phyloP scores from a whole-genome alignment of 2,888 invertebrate species.

The Hypomecis atomaria region DNA sequence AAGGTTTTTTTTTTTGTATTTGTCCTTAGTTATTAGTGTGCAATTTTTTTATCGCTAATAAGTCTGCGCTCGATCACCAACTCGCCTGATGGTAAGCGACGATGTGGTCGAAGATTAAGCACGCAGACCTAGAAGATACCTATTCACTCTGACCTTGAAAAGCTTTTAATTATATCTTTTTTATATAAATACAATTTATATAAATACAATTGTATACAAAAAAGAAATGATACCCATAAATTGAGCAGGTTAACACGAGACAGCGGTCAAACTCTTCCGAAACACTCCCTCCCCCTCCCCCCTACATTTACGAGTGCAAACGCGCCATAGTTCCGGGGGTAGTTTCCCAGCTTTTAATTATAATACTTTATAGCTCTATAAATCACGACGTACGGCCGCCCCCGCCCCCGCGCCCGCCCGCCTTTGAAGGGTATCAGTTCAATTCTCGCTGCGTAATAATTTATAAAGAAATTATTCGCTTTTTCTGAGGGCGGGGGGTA shows the following conservation, averaged over 20 bases:
- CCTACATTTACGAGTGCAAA: constrained; percentile 57
- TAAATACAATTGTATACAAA: background rate
- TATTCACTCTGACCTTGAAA: too few relatives aligned
- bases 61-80: too few relatives aligned
- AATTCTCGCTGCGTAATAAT: constrained; percentile 87
- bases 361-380: constrained; percentile 92
- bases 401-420: constrained; percentile 57
- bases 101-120: too few relatives aligned
- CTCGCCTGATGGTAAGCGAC: too few relatives aligned
- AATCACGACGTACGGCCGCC: constrained; percentile 85
- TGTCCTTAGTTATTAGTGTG: too few relatives aligned
- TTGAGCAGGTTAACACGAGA: background rate
- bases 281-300: constrained; percentile 29
- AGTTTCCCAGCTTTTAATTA: constrained; percentile 88
- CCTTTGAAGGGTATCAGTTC: constrained; percentile 87
- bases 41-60: too few relatives aligned
- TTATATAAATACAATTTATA: too few relatives aligned
- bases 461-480: constrained; percentile 87
- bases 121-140: too few relatives aligned
- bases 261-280: constrained; percentile 21
- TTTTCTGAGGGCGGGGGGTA: constrained; percentile 55
- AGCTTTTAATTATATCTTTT: too few relatives aligned
- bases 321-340: constrained; percentile 73
- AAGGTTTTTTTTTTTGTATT: too few relatives aligned
- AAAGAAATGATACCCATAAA: background rate